These are phyloP conservation scores for Liasis olivaceus DNA, from an alignment of 2,797 vertebrate species.

Conservation along the genomic window DNA sequence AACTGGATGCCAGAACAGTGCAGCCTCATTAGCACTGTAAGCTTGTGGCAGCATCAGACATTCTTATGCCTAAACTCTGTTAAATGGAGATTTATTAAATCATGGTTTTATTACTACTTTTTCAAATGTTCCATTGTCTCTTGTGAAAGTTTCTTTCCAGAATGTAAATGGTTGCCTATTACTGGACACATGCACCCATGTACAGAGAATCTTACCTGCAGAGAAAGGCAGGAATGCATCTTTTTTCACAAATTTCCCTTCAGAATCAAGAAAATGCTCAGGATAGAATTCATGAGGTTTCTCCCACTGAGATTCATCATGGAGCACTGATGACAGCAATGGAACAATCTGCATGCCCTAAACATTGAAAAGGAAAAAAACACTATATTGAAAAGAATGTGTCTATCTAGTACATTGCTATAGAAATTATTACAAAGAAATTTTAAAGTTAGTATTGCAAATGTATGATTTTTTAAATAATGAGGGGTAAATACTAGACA, in stretches of 20 bases:
- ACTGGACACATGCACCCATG: background rate
- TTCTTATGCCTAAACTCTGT: background rate
- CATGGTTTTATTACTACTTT: background rate
- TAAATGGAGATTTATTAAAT: background rate
- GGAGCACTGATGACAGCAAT: conserved; percentile 50
- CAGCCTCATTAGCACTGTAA: too few relatives aligned
- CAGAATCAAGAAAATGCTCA: conserved; percentile 68
- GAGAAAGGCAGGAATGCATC: conserved; percentile 51
- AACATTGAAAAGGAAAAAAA: background rate
- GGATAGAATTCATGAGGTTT: conserved; percentile 72
- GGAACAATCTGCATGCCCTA: conserved; percentile 46
- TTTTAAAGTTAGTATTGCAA: background rate
- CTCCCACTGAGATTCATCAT: conserved; percentile 66
- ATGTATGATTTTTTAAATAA: background rate
- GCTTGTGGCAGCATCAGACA: background rate
- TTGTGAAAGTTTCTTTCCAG: background rate
- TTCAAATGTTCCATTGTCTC: background rate
- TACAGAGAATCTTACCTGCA: conserved; percentile 29
- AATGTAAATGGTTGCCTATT: background rate
- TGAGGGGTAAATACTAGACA: background rate
- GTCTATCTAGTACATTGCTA: background rate
- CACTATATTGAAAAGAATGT: background rate
- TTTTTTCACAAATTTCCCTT: conserved; percentile 37
- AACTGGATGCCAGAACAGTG: too few relatives aligned
- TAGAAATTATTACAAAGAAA: background rate